Base-by-base conservation (phyloP, 1,140 invertebrate genomes). In the Probaryconus sp. region DNA sequence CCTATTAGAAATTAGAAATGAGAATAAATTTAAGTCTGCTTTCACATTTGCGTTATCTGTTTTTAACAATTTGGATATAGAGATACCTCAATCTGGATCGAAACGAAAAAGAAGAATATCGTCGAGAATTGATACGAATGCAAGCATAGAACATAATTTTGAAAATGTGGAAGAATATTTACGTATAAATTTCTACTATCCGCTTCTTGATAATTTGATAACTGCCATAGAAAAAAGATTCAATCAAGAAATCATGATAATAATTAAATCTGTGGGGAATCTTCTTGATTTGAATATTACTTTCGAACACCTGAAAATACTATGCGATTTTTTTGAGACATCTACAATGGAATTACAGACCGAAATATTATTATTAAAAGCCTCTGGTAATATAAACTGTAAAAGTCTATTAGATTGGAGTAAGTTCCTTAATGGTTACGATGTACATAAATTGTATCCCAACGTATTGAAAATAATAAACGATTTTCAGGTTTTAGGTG, bases 401-500 rank as follows among this genome's bases (percentile, higher is more conserved):
- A 28, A 26, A 2, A 28, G 6, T 16, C 26, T 47, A 0, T 9
- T 5, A 16, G 5, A 14, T 3, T 47, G 43, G 43, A 30, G n/a
- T 14, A 17, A 5, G n/a, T 47, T 13, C 11, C 26, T 47, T 17
- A 17, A 30, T 9, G 14, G 17, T 30, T 2, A 2, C 1, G 3
- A 47, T 16, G 2, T 21, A 9, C n/a, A 30, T 10, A 30, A 30
- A 17, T 9, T 11, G n/a, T 47, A 30, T 17, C 24, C 10, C 3
- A 47, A 28, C 17, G 28, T 47, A 2, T 4, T 2, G 2, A 47
- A 28, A 9, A 13, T 47, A 9, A 5, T 47, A 2, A 1, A 1
- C n/a, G 11, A 47, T 7, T 47, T 47, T 30, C 43, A 47, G n/a
- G 26, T 47, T n/a, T 17, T 47, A 30, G 24, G 26, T 5, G 14